Evolutionary conservation across 30 jellyfish, hydroid and myxozoan species (phyloP), one percentile per base, ranked within the genome.

Genomic region (Turritopsis dohrnii): DNA sequence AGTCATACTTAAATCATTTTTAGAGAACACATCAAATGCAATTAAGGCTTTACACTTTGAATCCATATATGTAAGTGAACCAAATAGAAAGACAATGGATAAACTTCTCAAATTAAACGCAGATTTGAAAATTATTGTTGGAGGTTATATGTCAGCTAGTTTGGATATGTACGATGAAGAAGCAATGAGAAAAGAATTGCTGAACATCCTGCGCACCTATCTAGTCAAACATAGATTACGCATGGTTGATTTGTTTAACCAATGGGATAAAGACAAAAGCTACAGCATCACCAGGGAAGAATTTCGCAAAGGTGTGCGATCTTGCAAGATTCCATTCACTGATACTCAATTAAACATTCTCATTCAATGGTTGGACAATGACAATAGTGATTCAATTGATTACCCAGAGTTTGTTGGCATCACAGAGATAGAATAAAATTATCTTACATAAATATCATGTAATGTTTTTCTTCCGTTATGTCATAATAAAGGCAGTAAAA

Each of bases 261-360:
- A 85, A 28, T 89, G 96, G 96, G 96, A 89, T 66, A 89, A 89
- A 53, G 96, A 89, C 80, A 89, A 89, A 74, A 89, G 96, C 72
- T 18, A 84, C 13, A 41, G 60, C 60, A 41, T 41, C 60, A 41
- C 60, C 60, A 5, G 60, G 13, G 82, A 52, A 90, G 96, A 26
- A 85, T 89, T 8, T 81, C 81, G 81, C 71, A 81, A 29, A 54
- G 96, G 60, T 41, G 60, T 41, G 5, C 60, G 60, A 41, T 41
- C 60, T 41, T 41, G 60, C 77, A 85, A 85, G 83, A 89, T 89
- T 21, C 96, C 96, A 23, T 75, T 89, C 13, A 54, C 94, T 4
- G 96, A 89, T 31, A 65, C 85, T 79, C 96, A 89, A 75, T 27
- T 89, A 29, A 79, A 76, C 29, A 52, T 89, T 60, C 79, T 89